phyloP scores from a whole-genome alignment of 1,140 invertebrate species.

The Drosophila azteca region DNA sequence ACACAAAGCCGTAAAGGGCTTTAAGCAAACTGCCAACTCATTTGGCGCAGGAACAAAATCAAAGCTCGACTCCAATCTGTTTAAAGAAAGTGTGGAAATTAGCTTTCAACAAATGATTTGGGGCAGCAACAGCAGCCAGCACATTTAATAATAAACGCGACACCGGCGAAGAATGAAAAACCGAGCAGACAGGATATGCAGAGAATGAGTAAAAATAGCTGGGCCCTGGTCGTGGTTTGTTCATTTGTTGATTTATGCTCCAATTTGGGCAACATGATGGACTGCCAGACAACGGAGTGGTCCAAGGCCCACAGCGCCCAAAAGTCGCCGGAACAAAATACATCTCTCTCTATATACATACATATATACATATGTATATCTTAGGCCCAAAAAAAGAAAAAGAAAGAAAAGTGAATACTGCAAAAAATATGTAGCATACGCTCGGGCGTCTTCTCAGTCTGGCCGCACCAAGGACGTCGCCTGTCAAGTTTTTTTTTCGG shows the following conservation, averaged over 20 bases:
- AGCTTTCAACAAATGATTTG: slow-evolving; percentile 29
- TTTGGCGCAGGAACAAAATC: slow-evolving; percentile 23
- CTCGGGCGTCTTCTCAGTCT: slow-evolving; percentile 48
- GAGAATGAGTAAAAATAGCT: slow-evolving; percentile 60
- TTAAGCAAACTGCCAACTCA: slow-evolving; percentile 47
- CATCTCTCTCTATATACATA: slow-evolving; percentile 8
- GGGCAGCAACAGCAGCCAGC: slow-evolving; percentile 1
- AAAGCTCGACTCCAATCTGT: slow-evolving; percentile 1
- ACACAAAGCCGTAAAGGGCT: slow-evolving; percentile 46
- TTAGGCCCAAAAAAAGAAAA: slow-evolving; percentile 32
- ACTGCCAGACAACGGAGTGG: slow-evolving; percentile 33
- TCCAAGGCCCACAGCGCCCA: slow-evolving; percentile 16
- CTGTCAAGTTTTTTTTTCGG: slow-evolving; percentile 49
- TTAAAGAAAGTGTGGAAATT: not conserved
- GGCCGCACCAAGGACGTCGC: slow-evolving; percentile 48
- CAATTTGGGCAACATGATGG: slow-evolving; percentile 72
- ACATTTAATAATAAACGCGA: slow-evolving; percentile 57
- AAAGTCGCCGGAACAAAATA: slow-evolving; percentile 25
- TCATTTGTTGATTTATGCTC: slow-evolving; percentile 73
- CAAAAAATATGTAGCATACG: slow-evolving; percentile 64
- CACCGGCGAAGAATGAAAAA: slow-evolving; percentile 42
- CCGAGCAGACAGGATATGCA: slow-evolving; percentile 34
- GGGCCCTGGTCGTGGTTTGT: slow-evolving; percentile 31
- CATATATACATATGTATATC: slow-evolving; percentile 5
- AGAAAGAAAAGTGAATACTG: slow-evolving; percentile 19